Base-by-base conservation (phyloP, 1,140 invertebrate genomes). In the Philopotamus ludificatus region DNA sequence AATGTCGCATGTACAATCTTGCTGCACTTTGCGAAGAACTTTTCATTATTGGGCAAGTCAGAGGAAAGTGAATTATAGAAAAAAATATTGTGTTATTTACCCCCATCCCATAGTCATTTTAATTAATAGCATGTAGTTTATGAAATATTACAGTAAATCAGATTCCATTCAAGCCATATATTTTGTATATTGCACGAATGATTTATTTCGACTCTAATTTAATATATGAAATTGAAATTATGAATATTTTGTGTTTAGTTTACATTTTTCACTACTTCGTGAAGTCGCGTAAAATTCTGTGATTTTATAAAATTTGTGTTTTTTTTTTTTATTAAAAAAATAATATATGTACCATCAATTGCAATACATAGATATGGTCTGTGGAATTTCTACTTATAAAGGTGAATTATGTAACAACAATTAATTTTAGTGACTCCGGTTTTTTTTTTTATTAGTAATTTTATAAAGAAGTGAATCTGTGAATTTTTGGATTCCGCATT, bases 401-500 rank as follows among this genome's bases (percentile, higher is more conserved):
- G 10, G 18, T 47, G 18, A 15, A 8, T 47, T 12, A 54, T 22
- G 34, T 54, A 7, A 51, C 20, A 54, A 10, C 23, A 54, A 21
- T 54, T 1, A 51, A 18, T n/a, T 54, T 54, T 47, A 47, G 44
- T 15, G 44, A 47, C 10, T 47, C 18, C 18, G 44, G 44, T 47
- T 20, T 47, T 47, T 47, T 47, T 47, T 4, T 39, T 39, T 8
- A 39, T 39, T 47, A 47, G 10, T 15, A 47, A 15, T 47, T 15
- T 47, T 47, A 20, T 47, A 12, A 47, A 28, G 47, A 28, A 15
- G 28, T 47, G 57, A 60, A 60, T 60, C 57, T 60, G 57, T 58
- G 55, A 62, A 60, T 68, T 54, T 58, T 58, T 65, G 50, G 49
- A 58, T 44, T 65, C 63, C 53, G 53, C 58, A 62, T 63, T 34